These are phyloP conservation scores for Telmatherina bonti DNA, from an alignment of 2,797 vertebrate genomes.

Conservation along the genomic window DNA sequence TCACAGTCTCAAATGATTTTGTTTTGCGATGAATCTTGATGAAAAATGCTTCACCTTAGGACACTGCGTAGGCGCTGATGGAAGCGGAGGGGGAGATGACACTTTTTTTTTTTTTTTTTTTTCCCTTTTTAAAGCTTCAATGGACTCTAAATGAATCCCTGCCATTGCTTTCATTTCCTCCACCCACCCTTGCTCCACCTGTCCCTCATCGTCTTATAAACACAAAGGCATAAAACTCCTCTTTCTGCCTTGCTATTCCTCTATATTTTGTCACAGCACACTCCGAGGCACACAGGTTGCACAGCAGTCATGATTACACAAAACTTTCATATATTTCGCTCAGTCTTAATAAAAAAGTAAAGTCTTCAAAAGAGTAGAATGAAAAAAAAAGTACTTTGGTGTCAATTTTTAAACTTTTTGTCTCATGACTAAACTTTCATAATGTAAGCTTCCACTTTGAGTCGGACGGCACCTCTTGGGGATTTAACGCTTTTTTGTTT, in stretches of 20 bases:
- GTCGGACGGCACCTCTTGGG: constrained; percentile 33
- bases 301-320: constrained; percentile 18
- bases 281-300: constrained; percentile 11
- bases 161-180: constrained; percentile 50
- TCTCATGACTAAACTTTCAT: constrained; percentile 32
- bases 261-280: constrained; percentile 9
- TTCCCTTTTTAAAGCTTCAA: constrained; percentile 23
- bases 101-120: constrained; percentile 6
- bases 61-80: constrained; percentile 51
- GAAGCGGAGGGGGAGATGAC: constrained; percentile 54
- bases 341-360: constrained; percentile 11
- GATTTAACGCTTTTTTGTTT: constrained; percentile 7
- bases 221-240: constrained; percentile 23
- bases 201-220: constrained; percentile 15
- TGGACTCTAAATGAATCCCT: constrained; percentile 66
- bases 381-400: background rate
- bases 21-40: constrained; percentile 81
- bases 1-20: constrained; percentile 76
- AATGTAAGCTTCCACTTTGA: constrained; percentile 14
- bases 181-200: constrained; percentile 53
- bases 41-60: constrained; percentile 74
- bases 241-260: background rate
- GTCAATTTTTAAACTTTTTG: constrained; percentile 50
- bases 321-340: constrained; percentile 16
- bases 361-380: constrained; percentile 5